Evolutionary conservation across 2,797 vertebrate genomes (phyloP), one percentile per base, ranked within the genome.

Genomic region (Esox masquinongy): DNA sequence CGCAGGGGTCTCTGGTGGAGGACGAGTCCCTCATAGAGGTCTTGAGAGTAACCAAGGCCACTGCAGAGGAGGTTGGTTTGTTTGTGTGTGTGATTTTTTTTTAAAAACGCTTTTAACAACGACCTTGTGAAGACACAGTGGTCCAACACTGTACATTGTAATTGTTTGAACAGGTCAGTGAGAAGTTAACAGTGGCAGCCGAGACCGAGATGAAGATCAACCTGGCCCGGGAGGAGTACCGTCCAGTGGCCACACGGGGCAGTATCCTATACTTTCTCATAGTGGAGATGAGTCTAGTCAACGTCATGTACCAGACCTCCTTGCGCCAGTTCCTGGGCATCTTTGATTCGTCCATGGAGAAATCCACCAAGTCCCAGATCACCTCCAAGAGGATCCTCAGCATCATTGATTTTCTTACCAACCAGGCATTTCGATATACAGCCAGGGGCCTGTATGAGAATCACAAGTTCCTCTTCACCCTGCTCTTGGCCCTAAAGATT

Each of bases 211-310:
- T 94, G 76, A 95, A 95, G 90, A 96, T 96, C 85, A 96, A 94
- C 86, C 85, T 87, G 47, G 94, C 95, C 11, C 90, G 95, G 81
- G 95, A 96, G 88, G 95, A 96, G 77, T 96, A 95, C 89, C 94
- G 95, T 0, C 95, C 94, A 0, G 95, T 96, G 81, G 95, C 96
- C 87, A 83, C 90, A 74, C 93, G 94, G 78, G 95, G 95, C 36
- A 96, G 95, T 84, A 95, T 95, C 85, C 94, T 96, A 14, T 96
- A 96, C 90, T 96, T 96, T 87, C 93, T 96, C 68, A 94, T 96
- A 24, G 94, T 95, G 85, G 95, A 96, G 88, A 95, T 96, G 95
- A 95, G 94, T 6, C 84, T 95, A 81, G 94, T 96, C 68, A 95
- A 96, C 82, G 53, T 94, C 76, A 96, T 96, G 96, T 96, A 96